Percentiles rank a stretch among this genome's conserved stretches.
Evolutionary conservation across 2,888 invertebrate genomes (phyloP).

Genomic region (Chrysolina haemoptera): DNA sequence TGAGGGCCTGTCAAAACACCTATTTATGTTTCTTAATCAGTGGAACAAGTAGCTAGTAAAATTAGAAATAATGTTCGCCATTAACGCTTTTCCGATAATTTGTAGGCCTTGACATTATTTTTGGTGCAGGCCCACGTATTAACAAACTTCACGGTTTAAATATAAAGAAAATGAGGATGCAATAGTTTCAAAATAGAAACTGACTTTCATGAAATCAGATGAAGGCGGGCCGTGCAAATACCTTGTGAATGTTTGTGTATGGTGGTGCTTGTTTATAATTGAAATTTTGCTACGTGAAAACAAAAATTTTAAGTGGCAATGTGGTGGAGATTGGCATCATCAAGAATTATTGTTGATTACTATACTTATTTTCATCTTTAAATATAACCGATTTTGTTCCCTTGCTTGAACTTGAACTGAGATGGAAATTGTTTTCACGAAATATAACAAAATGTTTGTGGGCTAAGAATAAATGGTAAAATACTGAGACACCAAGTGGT

Average conservation of each 20-base stretch:
- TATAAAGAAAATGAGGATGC: constrained; percentile 8
- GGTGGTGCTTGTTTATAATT: background rate
- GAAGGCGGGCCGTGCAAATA: background rate
- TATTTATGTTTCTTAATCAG: background rate
- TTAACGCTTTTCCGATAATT: background rate
- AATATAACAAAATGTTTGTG: no score
- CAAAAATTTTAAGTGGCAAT: background rate
- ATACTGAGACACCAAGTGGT: no score
- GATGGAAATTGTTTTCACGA: no score
- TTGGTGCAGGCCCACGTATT: constrained; percentile 7
- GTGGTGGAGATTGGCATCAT: no score
- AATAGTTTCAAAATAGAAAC: constrained; percentile 2
- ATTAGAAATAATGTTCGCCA: background rate
- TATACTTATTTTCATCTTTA: no score
- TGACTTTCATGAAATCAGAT: background rate
- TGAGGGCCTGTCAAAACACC: no score
- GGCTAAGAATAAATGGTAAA: no score
- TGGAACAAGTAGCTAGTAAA: constrained; percentile 6
- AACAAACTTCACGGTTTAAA: constrained; percentile 5
- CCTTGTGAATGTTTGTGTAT: constrained; percentile 8
- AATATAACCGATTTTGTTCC: no score
- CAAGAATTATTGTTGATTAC: no score
- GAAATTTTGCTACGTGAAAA: background rate
- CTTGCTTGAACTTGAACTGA: no score
- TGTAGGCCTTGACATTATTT: constrained; percentile 9